Conservation (phyloP, 2,888 invertebrate species). For the Anagyrus pseudococci region DNA sequence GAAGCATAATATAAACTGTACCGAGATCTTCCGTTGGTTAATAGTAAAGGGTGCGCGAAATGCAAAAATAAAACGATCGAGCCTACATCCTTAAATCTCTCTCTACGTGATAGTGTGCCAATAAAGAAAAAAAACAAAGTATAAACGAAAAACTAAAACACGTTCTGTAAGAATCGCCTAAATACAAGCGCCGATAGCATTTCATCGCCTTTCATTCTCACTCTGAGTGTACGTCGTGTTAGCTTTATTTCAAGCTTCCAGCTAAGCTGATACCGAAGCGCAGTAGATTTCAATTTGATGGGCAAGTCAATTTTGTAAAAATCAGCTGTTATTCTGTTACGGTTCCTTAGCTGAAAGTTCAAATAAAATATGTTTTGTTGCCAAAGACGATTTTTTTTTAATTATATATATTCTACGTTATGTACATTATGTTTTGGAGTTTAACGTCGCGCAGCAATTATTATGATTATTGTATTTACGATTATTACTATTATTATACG, state of each 20-base stretch:
- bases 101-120: constrained; percentile 59
- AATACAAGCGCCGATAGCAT: constrained; percentile 9
- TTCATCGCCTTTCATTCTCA: constrained; percentile 21
- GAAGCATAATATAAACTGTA: constrained; percentile 20
- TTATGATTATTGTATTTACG: not conserved
- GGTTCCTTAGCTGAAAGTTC: constrained; percentile 32
- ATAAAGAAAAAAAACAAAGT: constrained; percentile 43
- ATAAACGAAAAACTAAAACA: too few species aligned
- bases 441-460: constrained; percentile 35
- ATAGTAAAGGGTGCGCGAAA: constrained; percentile 30
- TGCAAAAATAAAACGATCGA: constrained; percentile 29
- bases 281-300: not conserved
- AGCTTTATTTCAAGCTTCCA: constrained; percentile 34
- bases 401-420: constrained; percentile 35
- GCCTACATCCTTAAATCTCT: constrained; percentile 31
- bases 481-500: not conserved
- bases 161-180: constrained; percentile 26
- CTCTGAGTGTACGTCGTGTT: constrained; percentile 22
- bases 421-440: constrained; percentile 38
- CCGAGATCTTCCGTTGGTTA: constrained; percentile 52
- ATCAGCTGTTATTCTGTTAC: too few species aligned
- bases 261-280: constrained; percentile 17
- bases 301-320: too few species aligned
- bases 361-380: constrained; percentile 44
- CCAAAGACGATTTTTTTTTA: constrained; percentile 48